These are phyloP conservation scores for Wasmannia auropunctata DNA, from an alignment of 1,140 invertebrate species.

Conservation along the genomic window DNA sequence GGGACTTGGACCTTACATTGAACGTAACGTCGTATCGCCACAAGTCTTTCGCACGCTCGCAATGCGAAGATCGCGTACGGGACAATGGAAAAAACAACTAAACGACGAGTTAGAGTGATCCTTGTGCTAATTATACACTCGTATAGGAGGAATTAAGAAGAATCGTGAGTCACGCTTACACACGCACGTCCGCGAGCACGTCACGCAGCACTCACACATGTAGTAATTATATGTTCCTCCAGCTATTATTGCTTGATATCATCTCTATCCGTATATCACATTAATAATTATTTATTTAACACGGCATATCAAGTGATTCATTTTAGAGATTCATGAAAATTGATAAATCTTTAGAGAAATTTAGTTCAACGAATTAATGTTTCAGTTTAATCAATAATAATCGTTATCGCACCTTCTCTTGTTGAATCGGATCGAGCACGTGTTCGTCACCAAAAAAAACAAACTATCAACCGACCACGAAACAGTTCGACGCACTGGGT, in stretches of 20 bases:
- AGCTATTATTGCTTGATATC: neutral
- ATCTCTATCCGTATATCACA: neutral
- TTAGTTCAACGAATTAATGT: neutral
- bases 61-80: neutral
- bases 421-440: neutral
- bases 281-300: neutral
- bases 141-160: neutral
- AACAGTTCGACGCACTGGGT: neutral
- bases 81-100: neutral
- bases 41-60: constrained; percentile 10
- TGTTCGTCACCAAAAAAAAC: neutral
- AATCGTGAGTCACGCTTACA: neutral
- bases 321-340: neutral
- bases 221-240: neutral
- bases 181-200: neutral
- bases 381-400: neutral
- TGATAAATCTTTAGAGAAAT: neutral
- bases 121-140: constrained; percentile 35
- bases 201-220: neutral
- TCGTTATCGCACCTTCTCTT: neutral
- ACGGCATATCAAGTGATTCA: neutral
- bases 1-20: neutral
- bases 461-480: neutral
- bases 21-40: neutral
- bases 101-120: neutral